Evolutionary conservation across 2,113 vertebrate genomes (phyloP).

Genomic region (Orycteropus afer): DNA sequence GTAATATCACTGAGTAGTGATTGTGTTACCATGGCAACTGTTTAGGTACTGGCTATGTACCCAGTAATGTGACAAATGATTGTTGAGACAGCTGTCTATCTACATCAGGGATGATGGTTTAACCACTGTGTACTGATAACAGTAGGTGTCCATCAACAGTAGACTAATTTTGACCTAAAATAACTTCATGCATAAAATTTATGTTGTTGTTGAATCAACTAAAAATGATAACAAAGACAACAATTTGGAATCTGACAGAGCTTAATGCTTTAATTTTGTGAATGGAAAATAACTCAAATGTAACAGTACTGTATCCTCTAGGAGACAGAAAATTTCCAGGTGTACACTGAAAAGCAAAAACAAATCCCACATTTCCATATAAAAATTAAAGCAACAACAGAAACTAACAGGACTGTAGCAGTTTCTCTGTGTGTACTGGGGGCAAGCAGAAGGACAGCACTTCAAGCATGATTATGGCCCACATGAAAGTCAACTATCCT

Average conservation of each 20-base stretch:
- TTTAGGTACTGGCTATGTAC: neutral
- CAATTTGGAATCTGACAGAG: constrained; percentile 10
- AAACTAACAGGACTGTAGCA: neutral
- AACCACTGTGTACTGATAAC: neutral
- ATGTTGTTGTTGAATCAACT: constrained; percentile 24
- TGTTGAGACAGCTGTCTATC: neutral
- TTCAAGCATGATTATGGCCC: neutral
- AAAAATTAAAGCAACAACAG: neutral
- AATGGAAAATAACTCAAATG: constrained; percentile 50
- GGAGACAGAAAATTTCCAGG: neutral
- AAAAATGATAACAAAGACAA: constrained; percentile 33
- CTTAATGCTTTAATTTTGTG: constrained; percentile 31
- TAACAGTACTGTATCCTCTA: neutral
- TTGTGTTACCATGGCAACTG: neutral
- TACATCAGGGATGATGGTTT: neutral
- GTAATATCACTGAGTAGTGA: neutral
- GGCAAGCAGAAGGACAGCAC: neutral
- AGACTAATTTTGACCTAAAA: constrained; percentile 10
- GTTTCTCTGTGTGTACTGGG: neutral
- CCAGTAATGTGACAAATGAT: neutral
- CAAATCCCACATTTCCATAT: neutral
- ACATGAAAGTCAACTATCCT: neutral
- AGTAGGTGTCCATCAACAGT: neutral
- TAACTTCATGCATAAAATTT: constrained; percentile 11
- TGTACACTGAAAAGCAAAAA: neutral